Base-by-base conservation (phyloP, 2,113 vertebrate species). In the Nymphicus hollandicus region DNA sequence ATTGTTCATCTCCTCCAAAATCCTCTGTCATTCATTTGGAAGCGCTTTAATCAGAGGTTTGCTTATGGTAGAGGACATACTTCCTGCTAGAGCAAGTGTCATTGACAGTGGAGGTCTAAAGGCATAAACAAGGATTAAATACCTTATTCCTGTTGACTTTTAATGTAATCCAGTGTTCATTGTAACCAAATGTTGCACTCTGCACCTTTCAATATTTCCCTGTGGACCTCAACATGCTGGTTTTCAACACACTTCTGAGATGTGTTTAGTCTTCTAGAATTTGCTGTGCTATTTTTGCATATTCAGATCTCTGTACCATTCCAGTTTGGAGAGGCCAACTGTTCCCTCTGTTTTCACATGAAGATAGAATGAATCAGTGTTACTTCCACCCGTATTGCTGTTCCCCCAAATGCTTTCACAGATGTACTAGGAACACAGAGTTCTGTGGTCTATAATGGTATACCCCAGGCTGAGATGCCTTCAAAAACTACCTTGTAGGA, bases 281-380 rank as follows among this genome's bases (percentile, higher is more conserved):
- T 64, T 91, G 65, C 39, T 55, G 41, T 37, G 55, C 77, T 96
- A 90, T 96, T 96, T 96, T 94, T 92, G 77, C 41, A 29, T 86
- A 79, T 87, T 91, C 92, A 89, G 69, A 88, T 92, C 53, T 94
- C 80, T 94, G 49, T 84, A 81, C 78, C 56, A 81, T 91, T 95
- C 83, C 86, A 92, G 61, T 93, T 94, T 93, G 73, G 86, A 93
- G 77, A 88, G 61, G 77, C 96, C 95, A 96, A 96, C 95, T 96
- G 96, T 97, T 96, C 92, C 20, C 92, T 92, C 95, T 86, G 84
- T 80, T 95, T 93, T 91, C 83, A 63, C 41, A 86, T 91, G 90
- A 95, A 94, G 88, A 91, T 43, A 89, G 77, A 93, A 93, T 97
- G 93, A 96, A 97, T 97, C 93, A 95, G 91, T 92, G 91, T 55